Conservation (phyloP, 2,797 vertebrate genomes). For the Erethizon dorsatum region DNA sequence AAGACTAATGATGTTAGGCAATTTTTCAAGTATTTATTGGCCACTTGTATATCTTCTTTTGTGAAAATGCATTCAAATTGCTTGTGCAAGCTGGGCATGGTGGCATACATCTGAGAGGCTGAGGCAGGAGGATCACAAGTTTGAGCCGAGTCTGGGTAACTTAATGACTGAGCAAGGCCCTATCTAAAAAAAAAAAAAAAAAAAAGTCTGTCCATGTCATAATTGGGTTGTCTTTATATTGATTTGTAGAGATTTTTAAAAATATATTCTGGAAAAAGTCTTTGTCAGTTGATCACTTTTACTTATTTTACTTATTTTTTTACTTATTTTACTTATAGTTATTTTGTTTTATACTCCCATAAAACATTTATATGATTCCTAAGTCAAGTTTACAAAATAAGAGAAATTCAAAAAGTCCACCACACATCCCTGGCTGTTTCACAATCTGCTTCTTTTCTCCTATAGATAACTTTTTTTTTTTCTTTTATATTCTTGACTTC, state of each 20-base stretch:
- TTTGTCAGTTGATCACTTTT: constrained; percentile 25
- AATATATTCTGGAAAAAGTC: constrained; percentile 6
- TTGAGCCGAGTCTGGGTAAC: neutral
- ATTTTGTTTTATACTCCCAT: constrained; percentile 24
- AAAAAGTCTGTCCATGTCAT: neutral
- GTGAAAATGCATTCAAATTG: neutral
- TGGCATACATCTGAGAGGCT: neutral
- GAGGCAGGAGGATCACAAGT: neutral
- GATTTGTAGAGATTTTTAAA: neutral
- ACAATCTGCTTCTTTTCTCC: constrained; percentile 27
- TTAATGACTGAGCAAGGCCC: neutral
- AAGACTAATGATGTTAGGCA: constrained; percentile 28
- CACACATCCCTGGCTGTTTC: neutral
- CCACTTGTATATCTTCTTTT: constrained; percentile 7
- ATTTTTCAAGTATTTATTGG: constrained; percentile 24
- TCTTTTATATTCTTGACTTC: neutral
- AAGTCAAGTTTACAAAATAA: constrained; percentile 58
- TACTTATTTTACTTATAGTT: no score
- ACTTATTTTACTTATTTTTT: neutral
- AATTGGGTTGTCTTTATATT: neutral
- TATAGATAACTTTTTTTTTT: neutral
- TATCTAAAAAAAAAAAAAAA: neutral
- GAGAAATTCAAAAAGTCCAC: neutral
- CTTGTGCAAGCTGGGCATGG: neutral
- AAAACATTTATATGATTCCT: constrained; percentile 33